Conservation (phyloP, 2,113 vertebrate species). For the Camelus dromedarius region DNA sequence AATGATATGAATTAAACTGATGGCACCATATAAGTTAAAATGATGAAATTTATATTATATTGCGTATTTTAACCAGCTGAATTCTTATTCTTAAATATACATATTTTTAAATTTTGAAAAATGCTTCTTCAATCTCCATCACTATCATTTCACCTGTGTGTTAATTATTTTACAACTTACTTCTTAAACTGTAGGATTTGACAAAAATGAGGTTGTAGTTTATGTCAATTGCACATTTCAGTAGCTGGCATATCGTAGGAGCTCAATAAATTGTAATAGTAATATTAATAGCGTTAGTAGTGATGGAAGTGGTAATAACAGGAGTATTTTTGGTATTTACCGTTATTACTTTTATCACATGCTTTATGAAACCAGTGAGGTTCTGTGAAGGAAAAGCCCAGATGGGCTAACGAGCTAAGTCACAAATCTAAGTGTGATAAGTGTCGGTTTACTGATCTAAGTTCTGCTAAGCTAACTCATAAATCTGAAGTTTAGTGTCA, state of each 20-base stretch:
- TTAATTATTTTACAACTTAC: background rate
- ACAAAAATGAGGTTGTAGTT: background rate
- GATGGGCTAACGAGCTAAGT: no score
- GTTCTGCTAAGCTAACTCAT: no score
- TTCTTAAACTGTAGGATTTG: background rate
- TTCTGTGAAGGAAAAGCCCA: background rate
- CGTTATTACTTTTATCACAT: background rate
- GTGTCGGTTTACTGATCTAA: no score
- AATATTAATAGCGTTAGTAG: background rate
- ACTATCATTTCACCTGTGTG: background rate
- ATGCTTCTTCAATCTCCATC: background rate
- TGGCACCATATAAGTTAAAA: background rate
- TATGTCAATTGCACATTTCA: background rate
- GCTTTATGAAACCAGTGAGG: background rate
- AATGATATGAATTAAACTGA: background rate
- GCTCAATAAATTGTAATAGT: background rate
- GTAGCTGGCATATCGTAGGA: background rate
- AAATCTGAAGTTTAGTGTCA: no score
- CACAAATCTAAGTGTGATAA: no score
- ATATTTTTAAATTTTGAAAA: background rate
- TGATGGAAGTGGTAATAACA: background rate
- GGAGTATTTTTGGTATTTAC: background rate
- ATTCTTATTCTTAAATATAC: constrained; percentile 6
- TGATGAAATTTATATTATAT: background rate
- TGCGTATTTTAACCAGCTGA: background rate